These are phyloP conservation scores for Tribolium madens DNA, from an alignment of 1,140 invertebrate genomes.

Conservation along the genomic window DNA sequence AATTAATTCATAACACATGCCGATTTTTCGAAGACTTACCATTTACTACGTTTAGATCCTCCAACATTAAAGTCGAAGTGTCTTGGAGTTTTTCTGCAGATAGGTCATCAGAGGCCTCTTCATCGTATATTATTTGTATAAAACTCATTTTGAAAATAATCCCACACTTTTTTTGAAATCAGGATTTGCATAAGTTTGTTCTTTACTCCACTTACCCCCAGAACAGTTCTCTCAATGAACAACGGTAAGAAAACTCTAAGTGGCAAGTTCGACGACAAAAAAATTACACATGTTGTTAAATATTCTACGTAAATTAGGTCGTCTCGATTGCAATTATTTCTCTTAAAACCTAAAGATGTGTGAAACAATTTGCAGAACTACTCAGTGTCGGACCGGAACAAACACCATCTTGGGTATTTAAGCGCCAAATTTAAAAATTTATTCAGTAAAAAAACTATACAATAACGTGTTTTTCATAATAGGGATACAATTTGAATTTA, in stretches of 20 bases:
- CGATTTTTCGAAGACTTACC: not conserved
- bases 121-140: not conserved
- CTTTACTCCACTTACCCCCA: not conserved
- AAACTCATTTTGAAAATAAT: slow-evolving; percentile 10
- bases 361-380: too few relatives aligned
- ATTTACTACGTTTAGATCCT: too few relatives aligned
- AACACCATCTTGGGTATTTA: not conserved
- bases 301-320: too few relatives aligned
- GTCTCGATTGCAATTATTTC: too few relatives aligned
- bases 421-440: not conserved
- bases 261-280: too few relatives aligned
- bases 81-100: not conserved
- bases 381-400: not conserved
- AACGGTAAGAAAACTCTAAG: too few relatives aligned
- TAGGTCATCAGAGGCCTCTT: not conserved
- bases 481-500: slow-evolving; percentile 70
- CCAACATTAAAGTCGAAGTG: not conserved
- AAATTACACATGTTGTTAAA: too few relatives aligned
- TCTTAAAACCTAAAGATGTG: too few relatives aligned
- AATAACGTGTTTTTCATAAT: slow-evolving; percentile 54
- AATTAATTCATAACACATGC: not conserved
- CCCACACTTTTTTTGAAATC: too few relatives aligned
- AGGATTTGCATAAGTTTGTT: not conserved
- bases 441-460: not conserved
- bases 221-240: not conserved